A percentile compares a stretch with the other conserved stretches of the same genome.
phyloP scores from a whole-genome alignment of 1,140 invertebrate species.

The Tribolium madens region DNA sequence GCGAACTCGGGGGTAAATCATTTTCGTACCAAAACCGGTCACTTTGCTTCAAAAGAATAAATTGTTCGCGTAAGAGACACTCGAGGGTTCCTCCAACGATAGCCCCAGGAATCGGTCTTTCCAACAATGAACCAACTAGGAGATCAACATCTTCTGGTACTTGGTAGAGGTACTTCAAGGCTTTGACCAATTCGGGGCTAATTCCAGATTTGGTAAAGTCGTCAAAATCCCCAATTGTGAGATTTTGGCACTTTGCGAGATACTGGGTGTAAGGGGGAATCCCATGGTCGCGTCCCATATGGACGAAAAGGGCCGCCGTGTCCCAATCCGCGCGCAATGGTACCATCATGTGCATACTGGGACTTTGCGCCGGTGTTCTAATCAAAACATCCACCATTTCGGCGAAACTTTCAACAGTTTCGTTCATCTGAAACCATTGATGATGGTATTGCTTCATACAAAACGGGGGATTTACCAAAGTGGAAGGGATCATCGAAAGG shows the following conservation, averaged over 20 bases:
- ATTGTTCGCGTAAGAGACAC: constrained; percentile 87
- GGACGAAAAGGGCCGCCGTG: constrained; percentile 70
- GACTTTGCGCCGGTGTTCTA: constrained; percentile 66
- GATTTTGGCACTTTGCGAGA: constrained; percentile 75
- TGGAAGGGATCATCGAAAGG: constrained; percentile 77
- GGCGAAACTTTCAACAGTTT: constrained; percentile 64
- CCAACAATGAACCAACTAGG: constrained; percentile 85
- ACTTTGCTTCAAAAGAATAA: constrained; percentile 81
- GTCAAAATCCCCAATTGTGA: constrained; percentile 70
- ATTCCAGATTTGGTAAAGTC: constrained; percentile 75
- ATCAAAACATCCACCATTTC: constrained; percentile 67
- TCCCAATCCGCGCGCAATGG: constrained; percentile 66
- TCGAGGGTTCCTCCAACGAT: constrained; percentile 88
- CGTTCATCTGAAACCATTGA: constrained; percentile 59
- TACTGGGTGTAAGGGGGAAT: constrained; percentile 86
- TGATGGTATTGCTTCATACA: background rate
- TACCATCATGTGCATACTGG: constrained; percentile 67
- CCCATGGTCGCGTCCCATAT: constrained; percentile 90
- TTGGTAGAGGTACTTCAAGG: constrained; percentile 78
- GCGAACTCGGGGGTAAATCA: constrained; percentile 89
- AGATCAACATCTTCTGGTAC: constrained; percentile 88
- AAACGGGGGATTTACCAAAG: constrained; percentile 66
- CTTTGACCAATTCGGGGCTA: constrained; percentile 69
- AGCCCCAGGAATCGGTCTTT: constrained; percentile 82
- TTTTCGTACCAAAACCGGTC: constrained; percentile 98